Percentiles rank a stretch among this genome's conserved stretches.
These are phyloP conservation scores for Lepus townsendii DNA, from an alignment of 2,797 vertebrate genomes.

Conservation along the genomic window DNA sequence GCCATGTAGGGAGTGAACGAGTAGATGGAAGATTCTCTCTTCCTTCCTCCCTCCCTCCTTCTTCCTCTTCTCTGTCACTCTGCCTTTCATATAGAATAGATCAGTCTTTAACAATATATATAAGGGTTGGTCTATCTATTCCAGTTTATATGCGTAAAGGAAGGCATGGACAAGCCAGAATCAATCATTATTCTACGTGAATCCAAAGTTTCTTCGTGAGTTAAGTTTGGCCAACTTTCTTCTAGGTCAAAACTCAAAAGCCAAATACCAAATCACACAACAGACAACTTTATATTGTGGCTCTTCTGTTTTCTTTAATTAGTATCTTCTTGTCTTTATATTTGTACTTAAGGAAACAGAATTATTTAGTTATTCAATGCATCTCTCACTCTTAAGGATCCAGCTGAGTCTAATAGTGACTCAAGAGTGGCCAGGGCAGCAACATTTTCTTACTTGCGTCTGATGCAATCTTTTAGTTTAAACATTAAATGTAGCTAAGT, in stretches of 20 bases:
- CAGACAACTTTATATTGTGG: background rate
- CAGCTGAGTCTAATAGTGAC: background rate
- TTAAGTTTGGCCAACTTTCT: constrained; percentile 7
- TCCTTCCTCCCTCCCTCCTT: too few relatives aligned
- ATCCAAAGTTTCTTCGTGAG: constrained; percentile 1
- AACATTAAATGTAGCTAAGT: background rate
- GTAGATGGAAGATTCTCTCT: too few relatives aligned
- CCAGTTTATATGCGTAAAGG: constrained; percentile 10
- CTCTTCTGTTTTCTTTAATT: background rate
- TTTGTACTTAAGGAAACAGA: constrained; percentile 25
- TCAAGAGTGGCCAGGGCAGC: background rate
- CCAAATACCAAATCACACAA: background rate
- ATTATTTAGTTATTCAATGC: constrained; percentile 15
- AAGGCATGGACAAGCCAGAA: background rate
- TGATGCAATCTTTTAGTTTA: background rate
- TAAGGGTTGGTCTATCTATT: background rate
- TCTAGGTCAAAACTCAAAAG: background rate
- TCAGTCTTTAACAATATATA: too few relatives aligned
- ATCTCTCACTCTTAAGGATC: background rate
- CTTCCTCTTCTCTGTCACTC: too few relatives aligned
- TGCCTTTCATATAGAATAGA: too few relatives aligned
- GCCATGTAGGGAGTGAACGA: too few relatives aligned
- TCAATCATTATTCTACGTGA: background rate
- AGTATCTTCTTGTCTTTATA: background rate
- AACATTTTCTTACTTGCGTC: background rate